These are phyloP conservation scores for Chanos chanos DNA, from an alignment of 2,797 vertebrate species.

Conservation along the genomic window DNA sequence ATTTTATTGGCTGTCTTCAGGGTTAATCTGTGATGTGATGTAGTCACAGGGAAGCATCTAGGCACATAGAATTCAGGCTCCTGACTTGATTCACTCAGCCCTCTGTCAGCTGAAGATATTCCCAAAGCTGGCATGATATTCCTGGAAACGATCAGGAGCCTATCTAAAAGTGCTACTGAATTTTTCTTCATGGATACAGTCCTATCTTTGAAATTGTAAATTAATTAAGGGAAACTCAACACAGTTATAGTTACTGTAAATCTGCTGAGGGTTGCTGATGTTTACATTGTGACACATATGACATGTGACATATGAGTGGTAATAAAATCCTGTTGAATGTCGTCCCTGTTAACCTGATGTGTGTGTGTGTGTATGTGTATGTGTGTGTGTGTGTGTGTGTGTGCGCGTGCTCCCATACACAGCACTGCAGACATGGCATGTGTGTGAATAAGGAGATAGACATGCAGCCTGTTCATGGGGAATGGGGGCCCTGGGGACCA, in stretches of 20 bases:
- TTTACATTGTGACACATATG: conserved; percentile 36
- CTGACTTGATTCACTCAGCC: background rate
- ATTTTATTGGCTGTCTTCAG: background rate
- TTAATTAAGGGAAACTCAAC: conserved; percentile 44
- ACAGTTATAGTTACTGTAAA: conserved; percentile 40
- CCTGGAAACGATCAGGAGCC: too few species aligned
- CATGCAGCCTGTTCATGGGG: conserved; percentile 81
- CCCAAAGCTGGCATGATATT: conserved; percentile 56
- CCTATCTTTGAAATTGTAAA: conserved; percentile 52
- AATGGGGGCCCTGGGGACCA: conserved; percentile 92
- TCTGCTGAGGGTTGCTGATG: conserved; percentile 27
- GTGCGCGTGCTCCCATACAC: conserved; percentile 29
- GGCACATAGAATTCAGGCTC: too few species aligned
- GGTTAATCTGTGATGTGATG: background rate
- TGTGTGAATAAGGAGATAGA: conserved; percentile 91
- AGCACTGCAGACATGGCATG: conserved; percentile 91
- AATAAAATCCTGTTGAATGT: background rate
- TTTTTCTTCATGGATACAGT: conserved; percentile 53
- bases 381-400: conserved; percentile 17
- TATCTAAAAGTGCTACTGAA: too few species aligned
- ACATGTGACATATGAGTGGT: background rate
- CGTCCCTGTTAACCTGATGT: background rate
- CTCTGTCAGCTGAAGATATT: conserved; percentile 33
- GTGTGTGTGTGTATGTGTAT: background rate
- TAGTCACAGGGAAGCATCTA: too few species aligned